These are phyloP conservation scores for Lampropteryx suffumata DNA, from an alignment of 2,888 invertebrate species.

Conservation along the genomic window DNA sequence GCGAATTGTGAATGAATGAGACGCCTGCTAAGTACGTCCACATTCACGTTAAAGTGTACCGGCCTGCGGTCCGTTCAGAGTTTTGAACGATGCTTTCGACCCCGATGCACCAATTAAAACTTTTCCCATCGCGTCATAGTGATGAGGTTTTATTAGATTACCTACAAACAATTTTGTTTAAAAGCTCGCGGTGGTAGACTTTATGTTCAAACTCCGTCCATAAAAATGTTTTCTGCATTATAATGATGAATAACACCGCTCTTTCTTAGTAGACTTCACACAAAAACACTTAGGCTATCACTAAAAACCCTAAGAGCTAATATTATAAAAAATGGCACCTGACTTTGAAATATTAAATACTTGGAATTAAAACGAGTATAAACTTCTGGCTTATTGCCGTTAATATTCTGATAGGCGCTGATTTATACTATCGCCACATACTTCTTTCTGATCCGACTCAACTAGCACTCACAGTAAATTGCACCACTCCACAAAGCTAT, in stretches of 20 bases:
- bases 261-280: no score
- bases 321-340: no score
- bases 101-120: constrained; percentile 63
- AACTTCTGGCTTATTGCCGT: neutral
- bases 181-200: constrained; percentile 29
- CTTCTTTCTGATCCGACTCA: constrained; percentile 29
- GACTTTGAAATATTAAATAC: no score
- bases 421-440: constrained; percentile 17
- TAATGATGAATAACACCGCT: no score
- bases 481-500: constrained; percentile 40
- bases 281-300: no score
- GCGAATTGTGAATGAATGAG: constrained; percentile 46
- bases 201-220: constrained; percentile 25
- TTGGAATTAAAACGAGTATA: no score
- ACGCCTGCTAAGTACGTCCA: constrained; percentile 37
- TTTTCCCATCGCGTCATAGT: constrained; percentile 40
- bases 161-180: constrained; percentile 35
- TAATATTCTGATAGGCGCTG: constrained; percentile 13
- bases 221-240: constrained; percentile 28
- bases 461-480: constrained; percentile 42
- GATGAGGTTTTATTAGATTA: constrained; percentile 35
- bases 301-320: no score
- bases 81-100: constrained; percentile 43
- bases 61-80: constrained; percentile 41
- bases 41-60: constrained; percentile 41